Base-by-base conservation (phyloP, 92 coral and sea anemone species). In the Siderastrea siderea region DNA sequence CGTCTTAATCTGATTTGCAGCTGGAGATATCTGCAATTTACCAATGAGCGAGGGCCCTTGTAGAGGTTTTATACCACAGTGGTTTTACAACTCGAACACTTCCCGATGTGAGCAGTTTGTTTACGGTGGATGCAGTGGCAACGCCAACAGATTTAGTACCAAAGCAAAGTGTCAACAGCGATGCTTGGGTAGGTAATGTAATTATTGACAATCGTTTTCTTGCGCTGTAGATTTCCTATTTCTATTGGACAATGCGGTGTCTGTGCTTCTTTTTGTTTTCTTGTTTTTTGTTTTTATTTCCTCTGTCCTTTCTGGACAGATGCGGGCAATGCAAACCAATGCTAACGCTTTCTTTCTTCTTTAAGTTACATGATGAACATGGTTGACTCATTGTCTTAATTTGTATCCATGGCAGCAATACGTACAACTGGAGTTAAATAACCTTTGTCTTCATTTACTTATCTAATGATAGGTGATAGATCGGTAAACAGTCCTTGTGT, bases 71-170 rank as follows among this genome's bases (percentile, higher is more conserved):
- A 83, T 93, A 3, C 93, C 93, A 9, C 78, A 84, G 66, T 96
- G 98, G 98, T 92, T 79, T 85, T 96, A 74, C 86, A 80, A 90
- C 77, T 47, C 69, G 12, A 82, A 81, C 62, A 89, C 58, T 5
- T 81, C 68, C 48, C 80, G 86, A 15, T 96, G 98, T 61, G 88
- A 84, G 64, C 81, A 79, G 75, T 96, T 96, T 65, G 74, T 86
- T 6, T 96, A 90, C 78, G 97, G 97, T 8, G 97, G 99, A 15
- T 94, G 99, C 73, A 78, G 87, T 5, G 99, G 99, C 7, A 96
- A 96, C 69, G 94, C 84, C 3, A 96, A 96, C 75, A 75, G 93
- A 65, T 96, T 96, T 81, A 49, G 19, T 49, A 89, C 93, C 55
- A 87, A 90, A 59, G 5, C 68, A 51, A n/a, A 76, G 12, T 96